These are phyloP conservation scores for Rhizomys pruinosus DNA, from an alignment of 2,113 vertebrate genomes.

Conservation along the genomic window DNA sequence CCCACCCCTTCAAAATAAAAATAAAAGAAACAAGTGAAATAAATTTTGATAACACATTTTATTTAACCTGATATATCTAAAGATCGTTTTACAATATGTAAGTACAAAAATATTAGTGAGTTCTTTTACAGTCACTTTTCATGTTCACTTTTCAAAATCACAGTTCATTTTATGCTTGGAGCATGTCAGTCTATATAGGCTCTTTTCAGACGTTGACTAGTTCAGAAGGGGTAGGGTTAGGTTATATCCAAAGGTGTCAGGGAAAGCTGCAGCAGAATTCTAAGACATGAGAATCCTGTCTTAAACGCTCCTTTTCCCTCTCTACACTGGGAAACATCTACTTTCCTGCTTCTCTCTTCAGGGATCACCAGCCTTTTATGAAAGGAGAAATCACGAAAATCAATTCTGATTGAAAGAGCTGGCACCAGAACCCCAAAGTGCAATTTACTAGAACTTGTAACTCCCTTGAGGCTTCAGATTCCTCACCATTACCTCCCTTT, in stretches of 20 bases:
- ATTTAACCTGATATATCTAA: background rate
- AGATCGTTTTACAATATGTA: background rate
- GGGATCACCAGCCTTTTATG: background rate
- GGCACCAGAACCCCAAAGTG: background rate
- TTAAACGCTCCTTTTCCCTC: background rate
- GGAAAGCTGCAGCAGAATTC: background rate
- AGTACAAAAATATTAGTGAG: slow-evolving; percentile 1
- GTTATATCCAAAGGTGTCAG: background rate
- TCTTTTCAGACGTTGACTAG: background rate
- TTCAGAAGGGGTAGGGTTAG: background rate
- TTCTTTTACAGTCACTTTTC: slow-evolving; percentile 23
- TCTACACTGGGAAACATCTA: background rate
- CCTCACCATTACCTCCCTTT: background rate
- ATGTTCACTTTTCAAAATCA: background rate
- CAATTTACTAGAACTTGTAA: background rate
- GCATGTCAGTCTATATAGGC: background rate
- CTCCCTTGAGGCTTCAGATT: background rate
- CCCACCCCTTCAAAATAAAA: background rate
- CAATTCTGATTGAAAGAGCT: background rate
- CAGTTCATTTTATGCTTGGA: background rate
- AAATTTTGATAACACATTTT: background rate
- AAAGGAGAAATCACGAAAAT: background rate
- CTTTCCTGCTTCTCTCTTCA: background rate
- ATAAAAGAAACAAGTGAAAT: background rate
- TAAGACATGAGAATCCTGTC: background rate